Conservation (phyloP, 2,797 vertebrate genomes). For the Eurystomus glaucurus region DNA sequence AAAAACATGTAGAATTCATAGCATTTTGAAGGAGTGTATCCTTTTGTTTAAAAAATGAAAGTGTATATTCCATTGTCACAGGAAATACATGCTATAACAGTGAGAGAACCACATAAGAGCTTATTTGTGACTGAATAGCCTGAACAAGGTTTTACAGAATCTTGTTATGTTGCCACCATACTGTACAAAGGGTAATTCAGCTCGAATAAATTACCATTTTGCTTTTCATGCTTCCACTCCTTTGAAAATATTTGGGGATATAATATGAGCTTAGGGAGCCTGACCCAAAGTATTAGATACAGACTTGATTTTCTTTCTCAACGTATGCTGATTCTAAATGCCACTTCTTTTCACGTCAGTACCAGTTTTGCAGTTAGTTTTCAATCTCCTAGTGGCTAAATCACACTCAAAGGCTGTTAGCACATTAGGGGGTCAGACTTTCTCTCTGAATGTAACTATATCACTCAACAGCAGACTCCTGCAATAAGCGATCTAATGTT, state of each 20-base stretch:
- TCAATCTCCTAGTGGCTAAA: constrained; percentile 74
- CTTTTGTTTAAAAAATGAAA: constrained; percentile 25
- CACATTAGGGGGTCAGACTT: constrained; percentile 71
- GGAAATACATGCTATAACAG: neutral
- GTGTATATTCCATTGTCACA: neutral
- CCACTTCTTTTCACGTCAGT: constrained; percentile 74
- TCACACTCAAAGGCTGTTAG: constrained; percentile 77
- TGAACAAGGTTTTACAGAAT: constrained; percentile 7
- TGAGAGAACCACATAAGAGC: neutral
- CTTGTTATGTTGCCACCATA: constrained; percentile 29
- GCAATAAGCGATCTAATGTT: constrained; percentile 65
- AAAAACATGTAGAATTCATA: constrained; percentile 15
- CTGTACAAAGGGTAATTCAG: constrained; percentile 45
- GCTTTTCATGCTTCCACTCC: constrained; percentile 66
- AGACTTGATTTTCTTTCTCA: constrained; percentile 68
- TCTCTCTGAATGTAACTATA: constrained; percentile 73
- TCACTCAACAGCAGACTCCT: constrained; percentile 79
- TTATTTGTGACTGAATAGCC: neutral
- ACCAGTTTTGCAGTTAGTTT: constrained; percentile 72
- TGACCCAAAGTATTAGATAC: constrained; percentile 59
- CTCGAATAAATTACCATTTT: constrained; percentile 70
- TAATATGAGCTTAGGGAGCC: constrained; percentile 40
- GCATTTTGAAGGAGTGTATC: neutral
- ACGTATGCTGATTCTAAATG: constrained; percentile 72
- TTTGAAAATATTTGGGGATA: constrained; percentile 70